Base-by-base conservation (phyloP, 2,888 invertebrate species). In the Poecilus cupreus region DNA sequence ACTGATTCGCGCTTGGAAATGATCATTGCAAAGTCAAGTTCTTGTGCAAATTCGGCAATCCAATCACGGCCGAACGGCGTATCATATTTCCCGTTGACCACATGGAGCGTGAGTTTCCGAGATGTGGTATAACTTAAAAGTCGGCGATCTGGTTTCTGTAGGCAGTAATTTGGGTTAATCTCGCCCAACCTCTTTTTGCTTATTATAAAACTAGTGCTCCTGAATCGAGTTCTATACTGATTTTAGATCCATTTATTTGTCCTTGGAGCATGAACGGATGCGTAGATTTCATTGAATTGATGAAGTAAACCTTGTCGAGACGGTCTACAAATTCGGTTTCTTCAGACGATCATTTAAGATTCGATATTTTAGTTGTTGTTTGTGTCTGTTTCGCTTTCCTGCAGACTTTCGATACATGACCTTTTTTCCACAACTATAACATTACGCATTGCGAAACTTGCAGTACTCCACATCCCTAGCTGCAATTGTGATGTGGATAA, bases 141-240 rank as follows among this genome's bases (percentile, higher is more conserved):
- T 24, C 70, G 70, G 26, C 78, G 16, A 46, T 81, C 81, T 4
- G 77, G 16, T 32, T 46, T n/a, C 32, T 80, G 72, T 51, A 80
- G 26, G 8, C 20, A 49, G 16, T n/a, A n/a, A n/a, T n/a, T n/a
- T n/a, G n/a, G n/a, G n/a, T n/a, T n/a, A n/a, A n/a, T n/a, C n/a
- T n/a, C 39, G 22, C 18, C 13, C 22, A 82, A 16, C 26, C 5
- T 57, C 24, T 11, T 60, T 60, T 80, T 49, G 70, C 81, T 68
- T 8, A 82, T 82, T 2, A 68, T 82, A 2, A 49, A 18, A 20
- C 74, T 75, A 13, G n/a, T n/a, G n/a, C n/a, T n/a, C n/a, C n/a
- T n/a, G n/a, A n/a, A n/a, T n/a, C n/a, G n/a, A n/a, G n/a, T 54
- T 72, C 81, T 72, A 81, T 82, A 18, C 78, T 57, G 22, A 77